Evolutionary conservation across 2,797 vertebrate genomes (phyloP), one percentile per base, ranked within the genome.

Genomic region (Eutrigla gurnardus): DNA sequence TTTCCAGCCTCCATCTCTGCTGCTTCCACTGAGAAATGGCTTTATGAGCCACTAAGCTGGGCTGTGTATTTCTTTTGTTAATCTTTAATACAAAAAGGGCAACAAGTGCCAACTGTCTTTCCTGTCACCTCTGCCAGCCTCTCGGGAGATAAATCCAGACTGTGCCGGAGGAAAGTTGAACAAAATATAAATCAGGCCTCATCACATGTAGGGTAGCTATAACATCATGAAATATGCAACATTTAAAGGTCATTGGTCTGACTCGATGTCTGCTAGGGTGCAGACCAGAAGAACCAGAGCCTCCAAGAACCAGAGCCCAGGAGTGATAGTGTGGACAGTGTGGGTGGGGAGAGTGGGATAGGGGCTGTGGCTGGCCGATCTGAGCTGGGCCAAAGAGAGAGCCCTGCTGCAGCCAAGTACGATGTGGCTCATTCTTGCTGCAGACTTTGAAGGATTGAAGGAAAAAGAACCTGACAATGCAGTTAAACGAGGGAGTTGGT

Each of bases 131-230:
- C 40, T 55, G 4, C n/a, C 5, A 13, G 53, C 1, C 18, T n/a
- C 42, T 55, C 15, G 33, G 42, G 6, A 11, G 47, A 37, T 72
- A 50, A 66, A 69, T 37, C 18, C 7, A 46, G 60, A 40, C 49
- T 60, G 33, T 45, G 40, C 35, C 42, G 52, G 39, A 45, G 45
- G 47, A 39, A 37, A 12, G 43, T 65, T 43, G 25, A 17, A 45
- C n/a, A 10, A 52, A 50, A 10, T 35, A 7, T 65, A 52, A 49
- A 70, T 50, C 49, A 32, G 14, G 54, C 5, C 35, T 14, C 17
- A 65, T 67, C 40, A 33, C 13, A 42, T 58, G 10, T 13, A 18
- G 13, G 4, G 37, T 37, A 17, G 37, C 6, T 37, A n/a, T 11
- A 7, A 36, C 32, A 7, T 39, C 53, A 49, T 8, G 17, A 53